A percentile compares a stretch with the other conserved stretches of the same genome.
Conservation (phyloP, 1,140 invertebrate genomes). For the Apocrypta bakeri region DNA sequence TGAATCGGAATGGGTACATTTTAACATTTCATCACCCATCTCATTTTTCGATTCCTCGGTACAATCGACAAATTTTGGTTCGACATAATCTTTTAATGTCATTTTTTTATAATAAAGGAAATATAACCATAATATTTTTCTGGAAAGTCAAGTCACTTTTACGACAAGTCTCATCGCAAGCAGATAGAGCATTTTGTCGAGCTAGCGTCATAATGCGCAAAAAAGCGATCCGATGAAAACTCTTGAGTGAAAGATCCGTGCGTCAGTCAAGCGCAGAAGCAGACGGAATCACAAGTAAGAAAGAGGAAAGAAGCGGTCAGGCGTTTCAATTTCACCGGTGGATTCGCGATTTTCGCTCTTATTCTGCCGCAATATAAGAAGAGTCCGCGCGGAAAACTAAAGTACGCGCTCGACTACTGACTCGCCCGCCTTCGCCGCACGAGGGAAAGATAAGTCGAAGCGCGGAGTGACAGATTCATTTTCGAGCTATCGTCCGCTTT, state of each 20-base stretch:
- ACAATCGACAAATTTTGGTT: no score
- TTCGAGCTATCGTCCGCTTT: slow-evolving; percentile 51
- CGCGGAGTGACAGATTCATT: slow-evolving; percentile 68
- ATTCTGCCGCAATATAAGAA: neutral
- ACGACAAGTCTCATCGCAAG: neutral
- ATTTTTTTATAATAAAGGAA: no score
- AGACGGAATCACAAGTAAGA: neutral
- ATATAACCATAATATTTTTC: neutral
- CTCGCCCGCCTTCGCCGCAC: no score
- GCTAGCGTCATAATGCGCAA: neutral
- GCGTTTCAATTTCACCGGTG: slow-evolving; percentile 49
- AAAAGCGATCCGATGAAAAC: slow-evolving; percentile 29
- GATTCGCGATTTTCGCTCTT: slow-evolving; percentile 18
- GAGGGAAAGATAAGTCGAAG: slow-evolving; percentile 56
- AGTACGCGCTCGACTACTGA: neutral
- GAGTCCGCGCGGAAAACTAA: slow-evolving; percentile 8
- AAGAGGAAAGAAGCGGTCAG: slow-evolving; percentile 7
- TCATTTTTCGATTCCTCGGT: no score
- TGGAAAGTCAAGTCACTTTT: neutral
- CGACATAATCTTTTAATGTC: no score
- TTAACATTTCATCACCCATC: no score
- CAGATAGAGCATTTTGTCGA: neutral
- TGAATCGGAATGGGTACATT: no score
- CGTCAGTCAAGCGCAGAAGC: slow-evolving; percentile 16
- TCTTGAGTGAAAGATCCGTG: slow-evolving; percentile 7